Base-by-base conservation (phyloP, 1,140 invertebrate genomes). In the Saccostrea cuccullata region DNA sequence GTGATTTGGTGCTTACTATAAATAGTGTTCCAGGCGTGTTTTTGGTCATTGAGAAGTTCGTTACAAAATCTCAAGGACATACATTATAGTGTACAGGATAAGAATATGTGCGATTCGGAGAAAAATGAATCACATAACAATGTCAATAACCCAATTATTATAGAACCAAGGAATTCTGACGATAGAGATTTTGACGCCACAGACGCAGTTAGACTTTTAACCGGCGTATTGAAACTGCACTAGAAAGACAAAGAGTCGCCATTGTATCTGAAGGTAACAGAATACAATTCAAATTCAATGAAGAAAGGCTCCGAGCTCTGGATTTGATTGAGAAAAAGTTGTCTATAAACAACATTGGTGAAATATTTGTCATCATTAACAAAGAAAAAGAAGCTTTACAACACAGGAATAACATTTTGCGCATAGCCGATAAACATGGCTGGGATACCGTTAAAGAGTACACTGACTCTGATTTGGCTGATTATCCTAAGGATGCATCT, bases 401-500 rank as follows among this genome's bases (percentile, higher is more conserved):
- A 1, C 85, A 89, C 4, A 55, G 88, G 6, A 89, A 89, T 47
- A 89, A 89, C 70, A 47, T 89, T 6, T 55, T 86, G 0, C 85
- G 58, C 1, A 89, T 87, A 17, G 88, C 86, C 8, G 88, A 89
- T 20, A 84, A 82, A 8, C 82, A 89, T 47, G 86, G 85, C 1
- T 89, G 85, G 88, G 88, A 87, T 26, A 82, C 67, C 0, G 88
- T 85, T 3, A 56, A 87, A 36, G 86, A 89, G 30, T 89, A 89
- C 17, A 30, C 60, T 8, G 73, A 82, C 17, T 11, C 85, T 64
- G 82, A 82, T 47, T 17, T 89, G 1, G 85, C 85, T 6, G 88
- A 87, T 13, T 64, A 77, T 36, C 30, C 60, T n/a, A 82, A 89
- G 20, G 82, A 89, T n/a, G 88, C 86, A 20, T 20, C 26, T 56